Evolutionary conservation across 2,888 invertebrate genomes (phyloP).

Genomic region (Tethea ocularis): DNA sequence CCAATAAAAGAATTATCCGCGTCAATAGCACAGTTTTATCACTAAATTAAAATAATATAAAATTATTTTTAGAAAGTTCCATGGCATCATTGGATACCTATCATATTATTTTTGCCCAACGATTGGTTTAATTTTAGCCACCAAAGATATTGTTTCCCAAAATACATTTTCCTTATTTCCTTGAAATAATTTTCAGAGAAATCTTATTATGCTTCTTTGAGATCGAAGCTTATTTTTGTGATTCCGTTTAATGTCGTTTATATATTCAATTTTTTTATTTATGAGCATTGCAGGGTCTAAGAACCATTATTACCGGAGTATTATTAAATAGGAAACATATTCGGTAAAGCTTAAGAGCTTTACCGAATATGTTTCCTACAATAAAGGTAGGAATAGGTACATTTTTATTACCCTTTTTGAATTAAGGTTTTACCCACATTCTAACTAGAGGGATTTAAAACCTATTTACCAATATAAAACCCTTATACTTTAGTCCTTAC

Average conservation of each 20-base stretch:
- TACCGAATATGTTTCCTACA: not conserved
- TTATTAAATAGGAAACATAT: not conserved
- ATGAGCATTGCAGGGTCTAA: not conserved
- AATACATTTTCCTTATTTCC: not conserved
- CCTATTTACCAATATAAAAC: too few relatives aligned
- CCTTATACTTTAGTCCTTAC: too few relatives aligned
- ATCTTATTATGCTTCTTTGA: constrained; percentile 2
- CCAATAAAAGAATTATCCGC: too few relatives aligned
- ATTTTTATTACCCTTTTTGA: too few relatives aligned
- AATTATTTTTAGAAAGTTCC: too few relatives aligned
- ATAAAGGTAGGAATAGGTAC: too few relatives aligned
- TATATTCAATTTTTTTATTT: not conserved
- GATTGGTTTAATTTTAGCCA: not conserved
- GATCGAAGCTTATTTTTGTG: not conserved
- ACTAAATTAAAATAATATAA: too few relatives aligned
- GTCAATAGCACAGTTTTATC: too few relatives aligned
- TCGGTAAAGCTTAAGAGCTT: not conserved
- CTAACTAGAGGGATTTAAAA: too few relatives aligned
- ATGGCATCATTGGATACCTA: not conserved
- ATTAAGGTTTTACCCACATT: too few relatives aligned
- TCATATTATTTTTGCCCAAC: not conserved
- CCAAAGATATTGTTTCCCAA: not conserved
- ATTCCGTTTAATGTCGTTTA: not conserved
- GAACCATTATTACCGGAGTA: not conserved
- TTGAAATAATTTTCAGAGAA: not conserved